Evolutionary conservation across 2,888 invertebrate species (phyloP), one percentile per base, ranked within the genome.

Genomic region (Lamproptera curius): DNA sequence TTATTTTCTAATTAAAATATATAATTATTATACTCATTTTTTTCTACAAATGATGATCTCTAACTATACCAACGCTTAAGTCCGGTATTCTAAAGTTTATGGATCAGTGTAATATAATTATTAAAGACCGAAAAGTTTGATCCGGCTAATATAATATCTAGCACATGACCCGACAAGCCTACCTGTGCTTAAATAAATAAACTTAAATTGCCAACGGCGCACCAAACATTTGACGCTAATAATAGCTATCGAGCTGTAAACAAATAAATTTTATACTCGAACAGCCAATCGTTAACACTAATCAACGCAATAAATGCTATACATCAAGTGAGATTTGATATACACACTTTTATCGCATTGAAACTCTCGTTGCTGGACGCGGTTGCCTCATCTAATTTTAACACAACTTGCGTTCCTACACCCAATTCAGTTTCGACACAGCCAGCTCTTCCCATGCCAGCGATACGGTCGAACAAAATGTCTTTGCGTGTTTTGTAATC

Each of bases 331-430:
- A 37, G 15, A 26, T 31, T 49, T 46, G 26, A 33, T 42, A 40
- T 44, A 46, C 46, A 16, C 16, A 40, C 28, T 46, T 45, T 46
- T 49, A 49, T 51, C 52, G 49, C 47, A 38, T 47, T 37, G 48
- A 46, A 57, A 57, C 49, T 58, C 52, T 54, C 34, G 45, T 42
- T 49, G 54, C 48, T 52, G 50, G 55, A 52, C 49, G 36, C 48
- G 50, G 59, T 78, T 78, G 68, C 73, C 58, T 65, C 72, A 76
- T 72, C 66, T 68, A 62, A 70, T 70, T 69, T 59, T 62, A 66
- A 65, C 59, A 55, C 58, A 56, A 57, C 46, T 51, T 53, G 46
- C 56, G 60, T 62, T 65, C 62, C 61, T 64, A 63, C 59, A 64
- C 65, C 67, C 59, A 65, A 67, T 67, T 66, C 55, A 36, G 60